Evolutionary conservation across 2,797 vertebrate genomes (phyloP).

Genomic region (Paramormyrops hopkinsi): DNA sequence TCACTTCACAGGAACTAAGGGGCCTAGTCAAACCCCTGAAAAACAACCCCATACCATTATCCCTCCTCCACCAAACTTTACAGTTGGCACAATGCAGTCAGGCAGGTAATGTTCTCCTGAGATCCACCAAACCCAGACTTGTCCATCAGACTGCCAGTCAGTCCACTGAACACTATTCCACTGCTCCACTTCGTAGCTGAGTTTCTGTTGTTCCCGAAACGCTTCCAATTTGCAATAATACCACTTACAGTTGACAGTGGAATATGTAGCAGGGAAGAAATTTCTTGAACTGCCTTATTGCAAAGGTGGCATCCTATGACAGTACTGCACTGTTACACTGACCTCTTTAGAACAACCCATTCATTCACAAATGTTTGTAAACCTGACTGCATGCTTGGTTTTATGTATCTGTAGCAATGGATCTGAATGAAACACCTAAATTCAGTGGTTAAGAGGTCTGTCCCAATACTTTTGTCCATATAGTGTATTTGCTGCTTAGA

Average conservation of each 20-base stretch:
- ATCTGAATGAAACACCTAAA: background rate
- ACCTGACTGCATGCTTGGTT: background rate
- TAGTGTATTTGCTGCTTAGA: background rate
- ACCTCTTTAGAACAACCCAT: background rate
- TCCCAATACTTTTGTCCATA: background rate
- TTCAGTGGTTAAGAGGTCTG: background rate
- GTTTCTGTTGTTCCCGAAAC: background rate
- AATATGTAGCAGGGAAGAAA: background rate
- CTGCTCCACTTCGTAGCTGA: background rate
- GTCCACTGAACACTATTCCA: background rate
- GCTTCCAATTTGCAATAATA: background rate
- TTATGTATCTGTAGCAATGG: background rate
- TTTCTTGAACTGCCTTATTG: background rate
- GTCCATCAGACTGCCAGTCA: background rate
- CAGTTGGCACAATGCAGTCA: background rate
- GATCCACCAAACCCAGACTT: background rate
- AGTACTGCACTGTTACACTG: background rate
- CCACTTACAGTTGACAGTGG: background rate
- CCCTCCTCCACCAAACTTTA: background rate
- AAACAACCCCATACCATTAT: background rate
- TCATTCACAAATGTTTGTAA: background rate
- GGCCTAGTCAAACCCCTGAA: background rate
- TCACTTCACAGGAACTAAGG: background rate
- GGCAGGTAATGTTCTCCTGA: background rate
- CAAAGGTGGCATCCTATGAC: background rate